Evolutionary conservation across 1,140 invertebrate species (phyloP).

Genomic region (Anthonomus grandis): DNA sequence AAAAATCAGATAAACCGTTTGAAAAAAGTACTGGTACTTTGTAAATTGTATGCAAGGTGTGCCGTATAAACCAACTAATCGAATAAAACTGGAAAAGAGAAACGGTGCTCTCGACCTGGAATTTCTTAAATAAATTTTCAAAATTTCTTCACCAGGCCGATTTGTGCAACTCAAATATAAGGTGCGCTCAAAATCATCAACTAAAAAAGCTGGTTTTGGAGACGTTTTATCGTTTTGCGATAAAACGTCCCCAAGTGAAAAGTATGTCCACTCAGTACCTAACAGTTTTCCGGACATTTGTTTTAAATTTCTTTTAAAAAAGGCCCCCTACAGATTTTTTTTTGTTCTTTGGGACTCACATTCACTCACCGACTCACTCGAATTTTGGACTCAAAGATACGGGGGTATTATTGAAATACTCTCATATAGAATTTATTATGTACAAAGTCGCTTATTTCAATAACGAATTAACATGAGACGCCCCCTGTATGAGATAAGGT

Average conservation of each 20-base stretch:
- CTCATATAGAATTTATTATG: no score
- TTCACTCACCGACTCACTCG: conserved; percentile 27
- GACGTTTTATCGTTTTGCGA: conserved; percentile 1
- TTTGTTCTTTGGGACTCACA: conserved; percentile 31
- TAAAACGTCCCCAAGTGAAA: neutral
- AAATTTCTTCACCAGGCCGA: conserved; percentile 35
- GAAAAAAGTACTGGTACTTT: conserved; percentile 44
- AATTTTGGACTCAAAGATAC: no score
- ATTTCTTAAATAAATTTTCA: no score
- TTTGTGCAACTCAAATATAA: conserved; percentile 51
- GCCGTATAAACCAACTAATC: conserved; percentile 65
- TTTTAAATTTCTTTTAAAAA: no score
- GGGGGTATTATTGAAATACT: no score
- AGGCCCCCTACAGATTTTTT: conserved; percentile 32
- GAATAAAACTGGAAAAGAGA: conserved; percentile 45
- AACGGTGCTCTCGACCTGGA: conserved; percentile 44
- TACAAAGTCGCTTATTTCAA: no score
- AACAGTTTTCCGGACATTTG: conserved; percentile 29
- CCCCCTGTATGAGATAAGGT: no score
- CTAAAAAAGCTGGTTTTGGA: conserved; percentile 45
- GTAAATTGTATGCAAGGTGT: conserved; percentile 61
- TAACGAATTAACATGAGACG: no score
- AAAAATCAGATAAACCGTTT: conserved; percentile 25
- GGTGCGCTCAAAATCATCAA: conserved; percentile 51
- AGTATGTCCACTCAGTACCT: conserved; percentile 47